phyloP scores from a whole-genome alignment of 2,113 vertebrate genomes.

The Takifugu flavidus region DNA sequence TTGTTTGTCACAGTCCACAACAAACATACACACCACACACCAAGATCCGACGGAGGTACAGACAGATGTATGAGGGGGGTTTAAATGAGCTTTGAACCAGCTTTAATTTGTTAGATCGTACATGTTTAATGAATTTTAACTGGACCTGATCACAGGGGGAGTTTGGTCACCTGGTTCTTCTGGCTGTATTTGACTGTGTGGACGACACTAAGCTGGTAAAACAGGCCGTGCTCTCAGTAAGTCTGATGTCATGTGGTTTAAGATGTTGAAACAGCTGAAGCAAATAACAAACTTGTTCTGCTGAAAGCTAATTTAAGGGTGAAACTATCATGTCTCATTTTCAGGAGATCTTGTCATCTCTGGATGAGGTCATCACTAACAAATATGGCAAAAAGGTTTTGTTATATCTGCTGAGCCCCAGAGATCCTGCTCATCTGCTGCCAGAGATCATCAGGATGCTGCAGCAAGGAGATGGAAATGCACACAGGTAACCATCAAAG shows the following conservation, averaged over 20 bases:
- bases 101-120: no score
- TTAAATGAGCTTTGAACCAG: no score
- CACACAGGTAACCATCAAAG: conserved; percentile 77
- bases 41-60: no score
- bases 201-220: conserved; percentile 95
- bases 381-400: conserved; percentile 92
- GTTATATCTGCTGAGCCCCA: conserved; percentile 85
- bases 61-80: no score
- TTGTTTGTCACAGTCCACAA: no score
- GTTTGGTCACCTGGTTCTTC: conserved; percentile 87
- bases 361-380: conserved; percentile 81
- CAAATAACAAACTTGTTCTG: background rate
- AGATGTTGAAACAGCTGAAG: no score
- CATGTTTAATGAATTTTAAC: no score
- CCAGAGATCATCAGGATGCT: conserved; percentile 88
- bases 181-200: conserved; percentile 92
- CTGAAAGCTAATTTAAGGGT: background rate
- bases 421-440: conserved; percentile 86
- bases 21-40: no score
- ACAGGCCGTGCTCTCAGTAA: conserved; percentile 88
- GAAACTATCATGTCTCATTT: background rate
- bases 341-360: conserved; percentile 84
- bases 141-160: conserved; percentile 80
- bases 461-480: conserved; percentile 84
- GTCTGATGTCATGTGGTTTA: conserved; percentile 40